Evolutionary conservation across 2,888 invertebrate genomes (phyloP).

Genomic region (Tryphoninae sp.): DNA sequence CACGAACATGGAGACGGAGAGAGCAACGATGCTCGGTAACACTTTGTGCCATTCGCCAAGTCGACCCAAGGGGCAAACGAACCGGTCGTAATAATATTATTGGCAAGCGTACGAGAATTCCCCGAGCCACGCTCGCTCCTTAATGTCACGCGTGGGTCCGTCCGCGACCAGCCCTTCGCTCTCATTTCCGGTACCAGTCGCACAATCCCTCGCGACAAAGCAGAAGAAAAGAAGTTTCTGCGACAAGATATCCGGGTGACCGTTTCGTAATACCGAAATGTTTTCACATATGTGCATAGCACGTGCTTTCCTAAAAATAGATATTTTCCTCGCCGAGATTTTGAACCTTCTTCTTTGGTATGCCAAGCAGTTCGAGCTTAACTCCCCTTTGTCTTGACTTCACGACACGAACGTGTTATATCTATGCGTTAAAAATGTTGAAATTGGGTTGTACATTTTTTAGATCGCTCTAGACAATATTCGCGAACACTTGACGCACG

Average conservation of each 20-base stretch:
- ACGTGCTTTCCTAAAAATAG: slow-evolving; percentile 53
- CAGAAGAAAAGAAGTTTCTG: not conserved
- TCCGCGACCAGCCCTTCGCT: not conserved
- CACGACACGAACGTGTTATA: not conserved
- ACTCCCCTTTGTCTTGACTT: not conserved
- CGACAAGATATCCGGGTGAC: not conserved
- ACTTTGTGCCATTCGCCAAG: slow-evolving; percentile 23
- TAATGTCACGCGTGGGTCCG: not conserved
- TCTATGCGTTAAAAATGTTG: not conserved
- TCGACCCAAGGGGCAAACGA: slow-evolving; percentile 37
- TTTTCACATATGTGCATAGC: slow-evolving; percentile 9
- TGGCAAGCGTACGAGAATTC: slow-evolving; percentile 18
- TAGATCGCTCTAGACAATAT: slow-evolving; percentile 57
- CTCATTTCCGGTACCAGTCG: not conserved
- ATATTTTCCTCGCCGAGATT: slow-evolving; percentile 27
- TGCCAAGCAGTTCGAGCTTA: not conserved
- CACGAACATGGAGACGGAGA: slow-evolving; percentile 7
- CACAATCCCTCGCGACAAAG: not conserved
- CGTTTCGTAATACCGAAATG: slow-evolving; percentile 43
- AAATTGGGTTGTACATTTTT: slow-evolving; percentile 20
- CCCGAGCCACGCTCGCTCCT: not conserved
- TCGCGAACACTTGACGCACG: slow-evolving; percentile 63
- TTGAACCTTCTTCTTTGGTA: not conserved
- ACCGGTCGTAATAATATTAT: slow-evolving; percentile 44
- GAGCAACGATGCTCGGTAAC: not conserved